phyloP scores from a whole-genome alignment of 1,140 invertebrate genomes.

The Rhopalosiphum maidis region DNA sequence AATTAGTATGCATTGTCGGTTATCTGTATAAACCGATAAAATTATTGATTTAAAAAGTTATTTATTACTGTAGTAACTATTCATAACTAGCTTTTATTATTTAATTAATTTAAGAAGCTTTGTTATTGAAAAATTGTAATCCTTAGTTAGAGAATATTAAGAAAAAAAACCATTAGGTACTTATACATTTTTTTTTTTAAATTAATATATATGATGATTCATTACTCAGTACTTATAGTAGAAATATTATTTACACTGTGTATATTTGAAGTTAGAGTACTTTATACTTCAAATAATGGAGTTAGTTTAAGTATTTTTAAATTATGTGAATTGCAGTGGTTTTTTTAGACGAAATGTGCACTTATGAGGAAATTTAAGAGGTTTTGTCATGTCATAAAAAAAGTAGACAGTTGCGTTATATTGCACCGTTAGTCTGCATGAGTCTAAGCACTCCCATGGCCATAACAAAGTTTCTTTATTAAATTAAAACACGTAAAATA shows the following conservation, averaged over 20 bases:
- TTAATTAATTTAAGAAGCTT: no score
- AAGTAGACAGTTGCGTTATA: slow-evolving; percentile 24
- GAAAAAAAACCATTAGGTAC: not conserved
- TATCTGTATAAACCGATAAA: not conserved
- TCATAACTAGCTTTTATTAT: not conserved
- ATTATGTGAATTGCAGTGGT: not conserved
- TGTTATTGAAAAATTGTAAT: not conserved
- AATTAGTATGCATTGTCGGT: not conserved
- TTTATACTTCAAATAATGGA: not conserved
- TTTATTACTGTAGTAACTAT: not conserved
- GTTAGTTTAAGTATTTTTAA: not conserved
- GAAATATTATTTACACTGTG: not conserved
- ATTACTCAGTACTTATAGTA: not conserved
- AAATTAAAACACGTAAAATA: slow-evolving; percentile 52
- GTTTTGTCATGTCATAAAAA: slow-evolving; percentile 32
- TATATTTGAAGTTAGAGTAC: not conserved
- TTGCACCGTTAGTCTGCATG: not conserved
- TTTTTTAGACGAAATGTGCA: not conserved
- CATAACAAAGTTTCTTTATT: slow-evolving; percentile 52
- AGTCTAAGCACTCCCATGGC: slow-evolving; percentile 23
- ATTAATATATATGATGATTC: not conserved
- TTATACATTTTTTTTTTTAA: not conserved
- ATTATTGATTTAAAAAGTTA: slow-evolving; percentile 12
- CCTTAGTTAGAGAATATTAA: not conserved
- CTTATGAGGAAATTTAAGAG: not conserved